Percentiles rank a stretch among this genome's conserved stretches.
These are phyloP conservation scores for Gymnorhina tibicen DNA, from an alignment of 2,113 vertebrate genomes.

Conservation along the genomic window DNA sequence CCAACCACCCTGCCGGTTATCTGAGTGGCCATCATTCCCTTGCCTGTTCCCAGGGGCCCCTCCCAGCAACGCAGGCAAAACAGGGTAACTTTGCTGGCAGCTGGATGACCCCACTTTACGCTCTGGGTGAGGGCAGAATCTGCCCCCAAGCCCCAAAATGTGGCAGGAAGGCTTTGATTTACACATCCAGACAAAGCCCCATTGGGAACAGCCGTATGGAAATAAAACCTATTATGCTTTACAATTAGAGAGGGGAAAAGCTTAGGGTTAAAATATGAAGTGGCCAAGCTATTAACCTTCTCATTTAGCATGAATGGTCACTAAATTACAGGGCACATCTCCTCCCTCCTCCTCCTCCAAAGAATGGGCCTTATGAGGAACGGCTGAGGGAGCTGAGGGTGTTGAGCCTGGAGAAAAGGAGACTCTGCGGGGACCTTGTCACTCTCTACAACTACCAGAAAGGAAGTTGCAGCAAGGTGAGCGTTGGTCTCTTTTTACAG, in stretches of 20 bases:
- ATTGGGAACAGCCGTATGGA: not conserved
- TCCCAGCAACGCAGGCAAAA: not conserved
- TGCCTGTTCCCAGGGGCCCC: not conserved
- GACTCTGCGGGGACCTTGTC: not conserved
- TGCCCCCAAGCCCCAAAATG: not conserved
- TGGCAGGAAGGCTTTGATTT: not conserved
- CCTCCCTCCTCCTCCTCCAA: constrained; percentile 19
- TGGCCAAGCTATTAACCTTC: constrained; percentile 49
- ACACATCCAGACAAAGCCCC: not conserved
- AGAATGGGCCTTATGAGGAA: constrained; percentile 48
- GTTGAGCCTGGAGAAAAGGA: not conserved
- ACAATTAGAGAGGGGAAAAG: not conserved
- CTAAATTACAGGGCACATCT: constrained; percentile 38
- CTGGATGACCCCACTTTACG: not conserved
- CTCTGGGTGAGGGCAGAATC: not conserved
- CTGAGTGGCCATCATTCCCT: not conserved
- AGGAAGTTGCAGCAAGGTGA: not conserved
- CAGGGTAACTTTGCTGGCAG: not conserved
- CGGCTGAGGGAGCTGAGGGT: not conserved
- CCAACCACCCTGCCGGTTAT: not conserved
- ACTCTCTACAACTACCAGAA: not conserved
- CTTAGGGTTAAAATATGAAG: constrained; percentile 12
- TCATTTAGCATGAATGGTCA: constrained; percentile 37
- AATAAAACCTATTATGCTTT: not conserved
- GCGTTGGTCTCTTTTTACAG: not conserved